phyloP scores from a whole-genome alignment of 2,888 invertebrate genomes.

The Galerucella pusilla region DNA sequence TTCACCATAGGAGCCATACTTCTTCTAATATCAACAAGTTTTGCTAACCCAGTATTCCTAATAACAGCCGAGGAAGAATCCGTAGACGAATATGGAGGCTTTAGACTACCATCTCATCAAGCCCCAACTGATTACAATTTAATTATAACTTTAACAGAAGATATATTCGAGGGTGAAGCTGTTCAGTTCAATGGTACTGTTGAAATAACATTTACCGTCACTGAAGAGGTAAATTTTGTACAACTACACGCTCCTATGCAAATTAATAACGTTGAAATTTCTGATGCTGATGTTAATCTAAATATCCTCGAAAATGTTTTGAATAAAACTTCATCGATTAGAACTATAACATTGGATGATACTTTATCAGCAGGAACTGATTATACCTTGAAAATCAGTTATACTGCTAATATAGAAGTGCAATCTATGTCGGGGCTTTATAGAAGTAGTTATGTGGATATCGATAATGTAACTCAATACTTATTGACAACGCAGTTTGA shows the following conservation, averaged over 20 bases:
- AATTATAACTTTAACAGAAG: slow-evolving; percentile 57
- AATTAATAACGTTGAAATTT: slow-evolving; percentile 24
- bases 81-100: slow-evolving; percentile 55
- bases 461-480: slow-evolving; percentile 52
- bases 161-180: slow-evolving; percentile 35
- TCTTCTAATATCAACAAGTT: not conserved
- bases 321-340: slow-evolving; percentile 43
- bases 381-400: slow-evolving; percentile 47
- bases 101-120: slow-evolving; percentile 67
- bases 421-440: slow-evolving; percentile 67
- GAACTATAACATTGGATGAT: slow-evolving; percentile 34
- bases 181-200: slow-evolving; percentile 31
- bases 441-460: slow-evolving; percentile 63
- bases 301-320: slow-evolving; percentile 11
- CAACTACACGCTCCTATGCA: slow-evolving; percentile 31
- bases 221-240: not conserved
- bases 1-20: not conserved
- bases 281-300: slow-evolving; percentile 5
- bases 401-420: slow-evolving; percentile 52
- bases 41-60: slow-evolving; percentile 17
- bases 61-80: not conserved
- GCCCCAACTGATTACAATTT: slow-evolving; percentile 69
- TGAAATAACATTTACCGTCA: slow-evolving; percentile 32
- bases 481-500: slow-evolving; percentile 77
- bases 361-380: slow-evolving; percentile 23